Evolutionary conservation across 2,888 invertebrate species (phyloP), one percentile per base, ranked within the genome.

Genomic region (Eristalis tenax): DNA sequence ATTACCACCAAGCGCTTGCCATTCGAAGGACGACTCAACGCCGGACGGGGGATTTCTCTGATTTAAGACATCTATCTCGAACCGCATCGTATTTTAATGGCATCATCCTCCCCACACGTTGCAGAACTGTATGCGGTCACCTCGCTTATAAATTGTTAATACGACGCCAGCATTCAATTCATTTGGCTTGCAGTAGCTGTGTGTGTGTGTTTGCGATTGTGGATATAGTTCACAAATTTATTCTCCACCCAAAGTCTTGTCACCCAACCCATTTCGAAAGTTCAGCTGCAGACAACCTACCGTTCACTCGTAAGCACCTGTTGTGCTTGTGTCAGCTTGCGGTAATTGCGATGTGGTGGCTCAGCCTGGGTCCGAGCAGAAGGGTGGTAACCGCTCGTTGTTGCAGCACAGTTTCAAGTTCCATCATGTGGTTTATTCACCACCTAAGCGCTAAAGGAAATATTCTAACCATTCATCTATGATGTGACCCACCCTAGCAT

Each of bases 301-400:
- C 15, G 13, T 71, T 28, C 43, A n/a, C 18, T 50, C 18, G 18
- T 18, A 73, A 22, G 15, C 73, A 73, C 73, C 63, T 73, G 61
- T 73, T 63, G 73, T 50, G 61, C 18, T 28, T 28, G 18, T 73
- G 18, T 8, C 32, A 15, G 28, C 43, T 50, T 73, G 63, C 22
- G 73, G 73, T 73, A 50, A 63, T 50, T 63, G 73, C 63, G 43
- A 32, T 23, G 73, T 73, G 73, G 63, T 50, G 43, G 63, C 50
- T 73, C 43, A 28, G 28, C 61, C 61, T 43, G 28, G 40, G 38
- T 26, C 15, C 23, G 15, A 26, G n/a, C 57, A 26, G 38, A 18
- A 40, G 61, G 40, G 18, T 63, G 26, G 28, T 22, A 28, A 32
- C 1, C 40, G 13, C 59, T 18, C 28, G 8, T 63, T 32, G 43